Base-by-base conservation (phyloP, 2,888 invertebrate species). In the Arctia plantaginis region DNA sequence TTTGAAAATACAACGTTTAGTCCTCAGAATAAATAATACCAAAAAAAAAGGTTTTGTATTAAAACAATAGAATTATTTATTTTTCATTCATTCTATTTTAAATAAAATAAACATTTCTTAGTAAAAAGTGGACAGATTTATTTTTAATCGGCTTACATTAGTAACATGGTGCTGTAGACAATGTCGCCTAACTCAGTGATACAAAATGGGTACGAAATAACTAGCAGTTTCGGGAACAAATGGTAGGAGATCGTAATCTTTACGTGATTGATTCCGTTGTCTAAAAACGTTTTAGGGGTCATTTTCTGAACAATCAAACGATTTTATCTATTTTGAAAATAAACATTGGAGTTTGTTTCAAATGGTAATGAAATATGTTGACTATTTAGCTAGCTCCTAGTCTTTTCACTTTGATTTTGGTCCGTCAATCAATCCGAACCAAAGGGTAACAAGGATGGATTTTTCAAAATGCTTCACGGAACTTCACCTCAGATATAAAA, bases 141-240 rank as follows among this genome's bases (percentile, higher is more conserved):
- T 77, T 67, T 72, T 55, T 74, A 47, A 80, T 76, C 76, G 79
- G 80, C 77, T 75, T 55, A 79, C 80, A 87, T 85, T 80, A 84
- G 69, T 80, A 87, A 83, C 84, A 84, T 80, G 79, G 86, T 83
- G 74, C 68, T 66, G 71, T 70, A 76, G 71, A 79, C 76, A 77
- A 77, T 66, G 44, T 67, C 66, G 20, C 27, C 12, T 44, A 30
- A 44, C 70, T 76, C 75, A 77, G 77, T 79, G 77, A 75, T 74
- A 76, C 51, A 47, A 39, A 74, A 70, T 74, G 39, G 55, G 10
- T 55, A 81, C 70, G 74, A 70, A 81, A 83, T 83, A 85, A 78
- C 84, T 81, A 84, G 85, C 84, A 66, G 81, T 85, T 81, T 78
- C 73, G 71, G 30, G 76, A 81, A 84, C 82, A 85, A 85, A 84